phyloP scores from a whole-genome alignment of 35 echinoderm and acorn worm genomes.

The Heliocidaris erythrogramma region DNA sequence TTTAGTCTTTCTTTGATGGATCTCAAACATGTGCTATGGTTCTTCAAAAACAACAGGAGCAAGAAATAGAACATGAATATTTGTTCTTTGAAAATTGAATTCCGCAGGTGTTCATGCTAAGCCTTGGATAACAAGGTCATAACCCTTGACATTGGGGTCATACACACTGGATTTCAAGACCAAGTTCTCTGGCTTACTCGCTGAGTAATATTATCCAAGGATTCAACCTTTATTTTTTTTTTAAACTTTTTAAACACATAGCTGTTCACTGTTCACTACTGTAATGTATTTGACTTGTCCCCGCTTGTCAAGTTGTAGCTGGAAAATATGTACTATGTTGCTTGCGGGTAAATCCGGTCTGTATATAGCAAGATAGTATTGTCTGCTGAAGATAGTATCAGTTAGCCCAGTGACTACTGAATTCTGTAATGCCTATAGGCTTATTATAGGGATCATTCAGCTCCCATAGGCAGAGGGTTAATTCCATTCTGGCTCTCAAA shows the following conservation, averaged over 20 bases:
- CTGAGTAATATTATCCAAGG: background rate
- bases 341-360: too few species aligned
- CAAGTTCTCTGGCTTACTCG: background rate
- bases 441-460: too few species aligned
- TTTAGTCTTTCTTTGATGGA: background rate
- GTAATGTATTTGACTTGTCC: background rate
- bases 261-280: background rate
- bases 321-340: too few species aligned
- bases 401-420: too few species aligned
- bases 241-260: background rate
- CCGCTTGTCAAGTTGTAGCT: background rate
- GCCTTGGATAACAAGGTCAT: background rate
- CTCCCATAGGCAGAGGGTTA: too few species aligned
- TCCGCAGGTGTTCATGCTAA: slow-evolving; percentile 7
- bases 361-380: too few species aligned
- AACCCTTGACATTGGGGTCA: background rate
- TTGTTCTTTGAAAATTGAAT: slow-evolving; percentile 13
- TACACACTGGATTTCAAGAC: background rate
- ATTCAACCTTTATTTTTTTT: background rate
- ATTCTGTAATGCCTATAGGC: too few species aligned
- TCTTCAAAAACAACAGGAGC: background rate
- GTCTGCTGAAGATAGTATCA: too few species aligned
- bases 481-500: too few species aligned
- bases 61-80: slow-evolving; percentile 19
- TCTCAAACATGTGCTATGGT: background rate